phyloP scores from a whole-genome alignment of 2,888 invertebrate species.

The Lypha dubia region DNA sequence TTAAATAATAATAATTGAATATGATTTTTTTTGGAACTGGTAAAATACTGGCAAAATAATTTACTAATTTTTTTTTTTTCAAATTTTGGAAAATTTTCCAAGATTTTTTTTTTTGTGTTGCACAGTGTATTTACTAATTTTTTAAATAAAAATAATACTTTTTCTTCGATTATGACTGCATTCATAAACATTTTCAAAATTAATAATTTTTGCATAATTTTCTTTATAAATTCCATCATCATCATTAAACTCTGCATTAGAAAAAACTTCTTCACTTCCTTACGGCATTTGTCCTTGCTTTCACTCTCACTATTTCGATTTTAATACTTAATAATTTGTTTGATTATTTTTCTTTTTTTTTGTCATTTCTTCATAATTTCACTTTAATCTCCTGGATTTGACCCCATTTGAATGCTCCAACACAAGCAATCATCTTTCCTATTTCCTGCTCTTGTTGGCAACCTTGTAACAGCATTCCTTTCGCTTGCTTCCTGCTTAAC shows the following conservation, averaged over 20 bases:
- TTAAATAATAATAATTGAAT: no score
- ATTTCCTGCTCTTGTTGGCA: constrained; percentile 31
- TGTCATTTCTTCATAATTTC: constrained; percentile 7
- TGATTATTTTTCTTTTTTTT: background rate
- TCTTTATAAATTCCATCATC: background rate
- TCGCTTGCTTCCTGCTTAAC: constrained; percentile 32
- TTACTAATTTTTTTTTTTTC: no score
- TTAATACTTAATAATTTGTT: constrained; percentile 44
- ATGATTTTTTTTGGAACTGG: no score
- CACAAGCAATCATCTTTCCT: background rate
- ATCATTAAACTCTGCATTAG: background rate
- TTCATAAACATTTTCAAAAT: no score
- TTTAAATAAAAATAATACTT: no score
- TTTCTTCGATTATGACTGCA: no score
- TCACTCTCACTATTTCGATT: constrained; percentile 10
- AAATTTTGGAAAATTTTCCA: no score
- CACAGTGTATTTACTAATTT: no score
- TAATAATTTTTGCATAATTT: background rate
- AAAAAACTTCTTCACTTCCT: background rate
- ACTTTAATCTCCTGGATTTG: constrained; percentile 55
- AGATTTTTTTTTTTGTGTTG: no score
- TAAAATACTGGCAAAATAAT: no score
- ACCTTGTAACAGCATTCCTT: constrained; percentile 54
- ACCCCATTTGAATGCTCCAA: constrained; percentile 40
- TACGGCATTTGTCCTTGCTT: background rate